These are phyloP conservation scores for Ceratina australensis DNA, from an alignment of 1,140 invertebrate species.

Conservation along the genomic window DNA sequence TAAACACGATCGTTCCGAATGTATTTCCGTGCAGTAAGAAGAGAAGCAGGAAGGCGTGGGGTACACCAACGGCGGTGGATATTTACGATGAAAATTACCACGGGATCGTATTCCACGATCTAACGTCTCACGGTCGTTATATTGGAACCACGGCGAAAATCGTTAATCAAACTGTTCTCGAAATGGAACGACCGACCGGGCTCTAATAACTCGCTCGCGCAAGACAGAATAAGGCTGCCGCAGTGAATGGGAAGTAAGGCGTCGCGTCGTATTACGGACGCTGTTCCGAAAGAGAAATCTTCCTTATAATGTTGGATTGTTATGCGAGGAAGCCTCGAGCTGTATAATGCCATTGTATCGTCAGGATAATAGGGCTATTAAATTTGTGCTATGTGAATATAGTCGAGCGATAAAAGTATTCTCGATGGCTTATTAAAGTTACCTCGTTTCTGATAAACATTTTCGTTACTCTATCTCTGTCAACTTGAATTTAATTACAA, in stretches of 20 bases:
- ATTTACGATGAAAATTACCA: slow-evolving; percentile 44
- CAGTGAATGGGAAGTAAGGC: slow-evolving; percentile 57
- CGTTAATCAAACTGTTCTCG: slow-evolving; percentile 55
- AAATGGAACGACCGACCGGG: slow-evolving; percentile 38
- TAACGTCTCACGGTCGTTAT: slow-evolving; percentile 23
- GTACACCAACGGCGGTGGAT: slow-evolving; percentile 3
- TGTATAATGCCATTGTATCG: slow-evolving; percentile 54
- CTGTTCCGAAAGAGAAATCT: slow-evolving; percentile 54
- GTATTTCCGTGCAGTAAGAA: neutral
- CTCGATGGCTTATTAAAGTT: slow-evolving; percentile 28
- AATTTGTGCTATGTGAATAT: slow-evolving; percentile 38
- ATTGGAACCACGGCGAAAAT: slow-evolving; percentile 41
- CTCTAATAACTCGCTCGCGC: slow-evolving; percentile 53
- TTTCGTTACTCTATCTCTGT: neutral
- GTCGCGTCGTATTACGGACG: slow-evolving; percentile 53
- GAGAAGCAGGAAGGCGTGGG: too few relatives aligned
- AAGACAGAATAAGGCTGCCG: slow-evolving; percentile 55
- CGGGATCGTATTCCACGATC: slow-evolving; percentile 19
- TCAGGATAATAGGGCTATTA: slow-evolving; percentile 55
- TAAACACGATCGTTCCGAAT: slow-evolving; percentile 13
- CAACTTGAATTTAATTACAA: too few relatives aligned
- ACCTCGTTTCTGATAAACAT: neutral
- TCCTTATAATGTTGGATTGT: slow-evolving; percentile 58
- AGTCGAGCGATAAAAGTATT: slow-evolving; percentile 36
- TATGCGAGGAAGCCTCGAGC: slow-evolving; percentile 42